Conservation (phyloP, 2,113 vertebrate genomes). For the Oreochromis niloticus region DNA sequence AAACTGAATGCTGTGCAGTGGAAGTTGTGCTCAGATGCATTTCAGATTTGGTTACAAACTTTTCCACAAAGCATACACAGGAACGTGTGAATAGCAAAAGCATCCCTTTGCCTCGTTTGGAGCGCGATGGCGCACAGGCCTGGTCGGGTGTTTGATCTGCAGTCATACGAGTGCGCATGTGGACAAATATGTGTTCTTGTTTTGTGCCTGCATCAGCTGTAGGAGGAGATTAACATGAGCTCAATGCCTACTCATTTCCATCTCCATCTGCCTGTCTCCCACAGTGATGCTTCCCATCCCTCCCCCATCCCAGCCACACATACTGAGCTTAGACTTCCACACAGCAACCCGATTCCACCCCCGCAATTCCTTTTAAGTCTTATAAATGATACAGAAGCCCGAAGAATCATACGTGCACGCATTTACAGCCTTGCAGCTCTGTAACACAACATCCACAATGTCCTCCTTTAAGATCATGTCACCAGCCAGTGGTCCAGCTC, state of each 20-base stretch:
- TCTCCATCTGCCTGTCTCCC: constrained; percentile 72
- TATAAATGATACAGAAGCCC: constrained; percentile 38
- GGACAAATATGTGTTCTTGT: constrained; percentile 10
- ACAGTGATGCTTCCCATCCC: constrained; percentile 39
- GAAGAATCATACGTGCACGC: background rate
- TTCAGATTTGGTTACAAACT: background rate
- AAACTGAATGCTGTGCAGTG: background rate
- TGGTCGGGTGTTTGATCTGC: background rate
- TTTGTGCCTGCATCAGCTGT: constrained; percentile 60
- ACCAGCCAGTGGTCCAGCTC: background rate
- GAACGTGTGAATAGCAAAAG: background rate
- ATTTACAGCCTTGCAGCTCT: background rate
- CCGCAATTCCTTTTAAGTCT: constrained; percentile 11
- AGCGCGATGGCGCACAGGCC: constrained; percentile 1
- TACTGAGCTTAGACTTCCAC: constrained; percentile 21
- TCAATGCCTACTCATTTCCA: constrained; percentile 68
- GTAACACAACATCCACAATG: constrained; percentile 6
- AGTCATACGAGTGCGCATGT: background rate
- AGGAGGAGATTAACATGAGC: constrained; percentile 70
- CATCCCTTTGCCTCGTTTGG: constrained; percentile 19
- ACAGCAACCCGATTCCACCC: constrained; percentile 23
- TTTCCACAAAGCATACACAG: background rate
- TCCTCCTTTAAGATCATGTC: background rate
- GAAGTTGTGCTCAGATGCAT: background rate
- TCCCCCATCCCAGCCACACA: background rate